Evolutionary conservation across 2,888 invertebrate species (phyloP).

Genomic region (Tiliacea citrago): DNA sequence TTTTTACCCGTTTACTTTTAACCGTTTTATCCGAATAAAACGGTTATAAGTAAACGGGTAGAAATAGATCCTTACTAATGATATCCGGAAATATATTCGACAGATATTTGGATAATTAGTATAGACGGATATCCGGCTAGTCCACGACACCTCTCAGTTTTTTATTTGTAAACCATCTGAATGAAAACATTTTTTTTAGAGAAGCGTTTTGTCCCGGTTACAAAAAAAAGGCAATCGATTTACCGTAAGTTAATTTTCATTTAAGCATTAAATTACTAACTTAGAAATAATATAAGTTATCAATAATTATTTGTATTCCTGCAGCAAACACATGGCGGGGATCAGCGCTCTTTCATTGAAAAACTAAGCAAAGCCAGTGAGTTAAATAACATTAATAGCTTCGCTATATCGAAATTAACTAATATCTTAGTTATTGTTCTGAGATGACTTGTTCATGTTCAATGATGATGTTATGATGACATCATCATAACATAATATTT

Average conservation of each 20-base stretch:
- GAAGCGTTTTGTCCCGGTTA: constrained; percentile 32
- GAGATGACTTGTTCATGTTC: background rate
- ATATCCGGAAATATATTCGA: no score
- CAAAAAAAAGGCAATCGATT: constrained; percentile 16
- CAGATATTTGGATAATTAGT: no score
- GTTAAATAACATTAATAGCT: constrained; percentile 1
- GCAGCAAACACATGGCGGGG: constrained; percentile 18
- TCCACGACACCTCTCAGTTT: background rate
- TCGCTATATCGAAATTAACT: background rate
- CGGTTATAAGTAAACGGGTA: no score
- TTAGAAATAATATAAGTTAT: no score
- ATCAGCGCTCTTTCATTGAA: constrained; percentile 19
- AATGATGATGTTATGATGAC: no score
- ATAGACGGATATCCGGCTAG: no score
- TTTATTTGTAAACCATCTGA: background rate
- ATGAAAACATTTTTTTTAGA: constrained; percentile 9
- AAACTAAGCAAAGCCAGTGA: constrained; percentile 36
- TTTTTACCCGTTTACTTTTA: no score
- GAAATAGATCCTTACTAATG: no score
- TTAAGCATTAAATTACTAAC: background rate
- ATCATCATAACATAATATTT: background rate
- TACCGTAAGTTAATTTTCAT: constrained; percentile 29
- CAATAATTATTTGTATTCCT: background rate
- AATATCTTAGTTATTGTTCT: background rate
- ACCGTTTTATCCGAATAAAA: no score